Conservation (phyloP, 2,797 vertebrate genomes). For the Anabacerthia variegaticeps region DNA sequence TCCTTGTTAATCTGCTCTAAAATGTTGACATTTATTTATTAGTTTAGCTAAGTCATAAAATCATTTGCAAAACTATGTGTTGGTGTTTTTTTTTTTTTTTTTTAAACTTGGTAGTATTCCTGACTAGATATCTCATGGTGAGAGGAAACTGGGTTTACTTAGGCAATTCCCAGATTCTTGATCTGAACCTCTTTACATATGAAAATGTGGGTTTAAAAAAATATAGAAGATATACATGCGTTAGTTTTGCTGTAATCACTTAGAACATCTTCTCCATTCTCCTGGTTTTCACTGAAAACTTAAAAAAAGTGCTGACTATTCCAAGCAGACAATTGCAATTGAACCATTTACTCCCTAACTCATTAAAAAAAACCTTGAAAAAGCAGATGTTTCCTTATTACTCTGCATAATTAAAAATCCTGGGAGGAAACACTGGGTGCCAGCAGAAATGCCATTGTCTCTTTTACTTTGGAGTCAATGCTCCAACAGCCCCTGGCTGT, state of each 20-base stretch:
- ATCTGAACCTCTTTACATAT: neutral
- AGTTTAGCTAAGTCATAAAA: neutral
- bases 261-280: neutral
- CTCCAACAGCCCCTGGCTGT: neutral
- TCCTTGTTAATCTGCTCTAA: neutral
- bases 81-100: neutral
- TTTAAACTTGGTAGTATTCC: neutral
- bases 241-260: neutral
- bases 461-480: neutral
- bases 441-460: neutral
- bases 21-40: neutral
- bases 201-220: neutral
- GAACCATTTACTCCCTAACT: neutral
- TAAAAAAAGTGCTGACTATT: neutral
- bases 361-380: neutral
- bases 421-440: neutral
- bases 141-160: neutral
- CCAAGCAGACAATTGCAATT: neutral
- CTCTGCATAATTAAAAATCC: neutral
- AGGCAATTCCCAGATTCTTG: neutral
- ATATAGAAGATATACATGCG: neutral
- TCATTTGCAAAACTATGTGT: fast-evolving
- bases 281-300: neutral
- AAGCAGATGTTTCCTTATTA: neutral
- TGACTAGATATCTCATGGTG: neutral